Evolutionary conservation across 2,113 vertebrate genomes (phyloP), one percentile per base, ranked within the genome.

Genomic region (Scartelaos histophorus): DNA sequence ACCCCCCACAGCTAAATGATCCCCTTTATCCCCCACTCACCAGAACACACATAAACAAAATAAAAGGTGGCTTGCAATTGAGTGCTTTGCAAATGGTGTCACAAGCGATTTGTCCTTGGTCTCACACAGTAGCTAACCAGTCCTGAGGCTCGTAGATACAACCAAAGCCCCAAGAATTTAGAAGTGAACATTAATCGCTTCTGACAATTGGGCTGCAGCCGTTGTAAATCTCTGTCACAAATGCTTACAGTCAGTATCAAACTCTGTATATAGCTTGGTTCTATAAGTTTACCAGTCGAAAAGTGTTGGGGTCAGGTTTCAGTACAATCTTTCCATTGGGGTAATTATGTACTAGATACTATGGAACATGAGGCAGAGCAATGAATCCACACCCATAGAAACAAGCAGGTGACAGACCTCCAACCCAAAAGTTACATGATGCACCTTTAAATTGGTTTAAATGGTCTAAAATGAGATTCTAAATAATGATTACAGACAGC

Each of bases 161-260:
- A 90, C 93, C 89, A 91, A 61, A 91, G 87, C 86, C 92, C 85
- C 89, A 84, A 91, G 92, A 88, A 76, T 87, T 85, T 82, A 82
- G 51, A 66, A 89, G 81, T 85, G 74, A 89, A 89, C 89, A 85
- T 94, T 95, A 95, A 97, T 93, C 82, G 92, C 84, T 90, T 90
- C 85, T 93, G 94, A 95, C 93, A 95, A 92, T 70, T 16, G 71
- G 90, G 85, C 93, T 91, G 86, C 90, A 79, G 88, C 80, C 89
- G 92, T 92, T 93, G 88, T 93, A 92, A 91, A 95, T 95, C 93
- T 94, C 93, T 94, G 94, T 94, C 94, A 90, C 88, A 93, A 91
- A 82, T 74, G 43, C 71, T 95, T 92, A 92, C 60, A 73, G 85
- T 94, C 88, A 83, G 87, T 91, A 87, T 89, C 89, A 93, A 81